A percentile compares a stretch with the other conserved stretches of the same genome.
Conservation (phyloP, 1,140 invertebrate genomes). For the Platyura marginata region DNA sequence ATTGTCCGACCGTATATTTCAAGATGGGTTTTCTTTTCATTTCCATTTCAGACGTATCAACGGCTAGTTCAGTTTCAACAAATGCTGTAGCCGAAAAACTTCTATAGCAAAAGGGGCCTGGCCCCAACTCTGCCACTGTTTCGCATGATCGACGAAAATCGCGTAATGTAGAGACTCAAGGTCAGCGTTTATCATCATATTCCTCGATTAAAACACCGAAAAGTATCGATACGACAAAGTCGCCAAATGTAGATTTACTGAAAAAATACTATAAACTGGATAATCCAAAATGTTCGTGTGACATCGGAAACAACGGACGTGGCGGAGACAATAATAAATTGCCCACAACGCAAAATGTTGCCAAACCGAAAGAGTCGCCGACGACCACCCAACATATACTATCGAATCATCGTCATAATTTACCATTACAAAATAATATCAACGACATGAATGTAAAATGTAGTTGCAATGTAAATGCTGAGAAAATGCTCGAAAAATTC, state of each 20-base stretch:
- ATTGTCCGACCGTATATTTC: too few species aligned
- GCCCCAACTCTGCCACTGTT: slow-evolving; percentile 11
- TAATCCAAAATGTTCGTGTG: too few species aligned
- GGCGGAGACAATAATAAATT: too few species aligned
- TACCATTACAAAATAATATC: background rate
- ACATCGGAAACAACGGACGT: too few species aligned
- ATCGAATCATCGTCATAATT: background rate
- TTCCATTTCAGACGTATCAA: slow-evolving; percentile 31
- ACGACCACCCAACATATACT: slow-evolving; percentile 4
- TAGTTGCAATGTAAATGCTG: background rate
- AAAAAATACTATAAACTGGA: too few species aligned
- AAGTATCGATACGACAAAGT: slow-evolving; percentile 8
- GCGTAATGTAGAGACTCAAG: background rate
- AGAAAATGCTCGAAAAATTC: background rate
- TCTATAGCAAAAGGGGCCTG: slow-evolving; percentile 51
- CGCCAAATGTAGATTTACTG: too few species aligned
- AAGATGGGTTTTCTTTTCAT: too few species aligned
- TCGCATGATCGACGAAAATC: background rate
- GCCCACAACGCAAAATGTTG: too few species aligned
- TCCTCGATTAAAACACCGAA: slow-evolving; percentile 3
- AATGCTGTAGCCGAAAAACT: slow-evolving; percentile 60
- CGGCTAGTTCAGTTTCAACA: slow-evolving; percentile 51
- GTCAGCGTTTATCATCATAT: background rate
- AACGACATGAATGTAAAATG: background rate
- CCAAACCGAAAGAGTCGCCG: too few species aligned